Conservation (phyloP, 2,888 invertebrate genomes). For the Xestia sexstrigata region DNA sequence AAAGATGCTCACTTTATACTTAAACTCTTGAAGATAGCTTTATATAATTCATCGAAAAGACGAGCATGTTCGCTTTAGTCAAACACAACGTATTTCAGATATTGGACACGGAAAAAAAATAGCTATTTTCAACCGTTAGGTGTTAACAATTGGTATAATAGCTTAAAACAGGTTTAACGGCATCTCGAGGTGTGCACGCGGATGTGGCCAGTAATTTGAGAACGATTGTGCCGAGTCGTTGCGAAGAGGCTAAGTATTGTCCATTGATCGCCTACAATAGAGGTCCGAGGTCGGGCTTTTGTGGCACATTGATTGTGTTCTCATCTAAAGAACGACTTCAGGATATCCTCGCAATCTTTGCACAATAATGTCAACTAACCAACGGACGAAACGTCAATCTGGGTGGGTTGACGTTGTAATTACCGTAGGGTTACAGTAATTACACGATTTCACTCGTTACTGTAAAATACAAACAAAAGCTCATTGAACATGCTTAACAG, state of each 20-base stretch:
- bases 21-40: slow-evolving; percentile 24
- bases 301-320: slow-evolving; percentile 80
- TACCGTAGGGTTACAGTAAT: too few species aligned
- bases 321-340: slow-evolving; percentile 77
- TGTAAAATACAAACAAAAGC: slow-evolving; percentile 2
- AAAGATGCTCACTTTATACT: slow-evolving; percentile 56
- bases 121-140: slow-evolving; percentile 72
- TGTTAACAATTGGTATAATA: slow-evolving; percentile 74
- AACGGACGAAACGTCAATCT: slow-evolving; percentile 32
- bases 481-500: not conserved
- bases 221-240: slow-evolving; percentile 71
- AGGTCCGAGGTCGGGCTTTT: slow-evolving; percentile 81
- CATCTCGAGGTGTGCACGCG: slow-evolving; percentile 73
- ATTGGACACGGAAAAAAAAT: slow-evolving; percentile 43
- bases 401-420: too few species aligned
- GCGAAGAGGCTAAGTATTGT: slow-evolving; percentile 72
- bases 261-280: slow-evolving; percentile 79
- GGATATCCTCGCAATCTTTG: slow-evolving; percentile 75
- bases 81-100: slow-evolving; percentile 10
- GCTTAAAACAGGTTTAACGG: slow-evolving; percentile 77
- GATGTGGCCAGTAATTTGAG: slow-evolving; percentile 76
- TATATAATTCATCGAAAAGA: slow-evolving; percentile 8
- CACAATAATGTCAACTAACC: slow-evolving; percentile 61
- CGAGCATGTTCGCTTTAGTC: not conserved
- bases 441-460: too few species aligned